These are phyloP conservation scores for Linepithema humile DNA, from an alignment of 1,140 invertebrate genomes.

Conservation along the genomic window DNA sequence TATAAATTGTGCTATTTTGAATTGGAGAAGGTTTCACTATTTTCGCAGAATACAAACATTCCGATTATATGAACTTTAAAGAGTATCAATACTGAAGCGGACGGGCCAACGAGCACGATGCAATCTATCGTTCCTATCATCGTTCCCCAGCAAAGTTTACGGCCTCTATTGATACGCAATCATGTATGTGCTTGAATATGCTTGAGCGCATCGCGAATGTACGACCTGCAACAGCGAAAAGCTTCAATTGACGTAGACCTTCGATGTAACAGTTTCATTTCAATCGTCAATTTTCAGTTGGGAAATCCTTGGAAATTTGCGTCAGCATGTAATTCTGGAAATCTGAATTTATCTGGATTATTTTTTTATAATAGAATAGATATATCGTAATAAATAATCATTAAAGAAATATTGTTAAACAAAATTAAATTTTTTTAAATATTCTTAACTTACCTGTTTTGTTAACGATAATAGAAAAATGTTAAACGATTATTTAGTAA, in stretches of 20 bases:
- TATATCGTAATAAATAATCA: neutral
- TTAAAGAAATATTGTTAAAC: neutral
- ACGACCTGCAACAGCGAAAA: conserved; percentile 1
- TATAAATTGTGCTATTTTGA: too few relatives aligned
- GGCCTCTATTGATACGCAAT: conserved; percentile 19
- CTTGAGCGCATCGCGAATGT: conserved; percentile 18
- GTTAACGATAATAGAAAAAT: neutral
- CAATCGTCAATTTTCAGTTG: neutral
- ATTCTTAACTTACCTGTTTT: neutral
- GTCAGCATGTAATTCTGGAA: neutral
- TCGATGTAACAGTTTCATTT: neutral
- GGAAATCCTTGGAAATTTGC: neutral
- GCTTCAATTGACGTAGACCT: neutral
- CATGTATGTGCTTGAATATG: conserved; percentile 18
- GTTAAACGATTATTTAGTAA: neutral
- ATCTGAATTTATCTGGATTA: neutral
- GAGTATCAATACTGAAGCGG: conserved; percentile 18
- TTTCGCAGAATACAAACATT: neutral
- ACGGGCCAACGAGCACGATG: conserved; percentile 15
- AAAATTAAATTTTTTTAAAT: neutral
- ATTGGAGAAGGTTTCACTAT: neutral
- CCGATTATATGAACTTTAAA: neutral
- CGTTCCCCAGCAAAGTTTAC: conserved; percentile 16
- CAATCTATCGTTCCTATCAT: conserved; percentile 27
- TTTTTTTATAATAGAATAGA: neutral